Evolutionary conservation across 2,113 vertebrate species (phyloP).

Genomic region (Falco punctatus): DNA sequence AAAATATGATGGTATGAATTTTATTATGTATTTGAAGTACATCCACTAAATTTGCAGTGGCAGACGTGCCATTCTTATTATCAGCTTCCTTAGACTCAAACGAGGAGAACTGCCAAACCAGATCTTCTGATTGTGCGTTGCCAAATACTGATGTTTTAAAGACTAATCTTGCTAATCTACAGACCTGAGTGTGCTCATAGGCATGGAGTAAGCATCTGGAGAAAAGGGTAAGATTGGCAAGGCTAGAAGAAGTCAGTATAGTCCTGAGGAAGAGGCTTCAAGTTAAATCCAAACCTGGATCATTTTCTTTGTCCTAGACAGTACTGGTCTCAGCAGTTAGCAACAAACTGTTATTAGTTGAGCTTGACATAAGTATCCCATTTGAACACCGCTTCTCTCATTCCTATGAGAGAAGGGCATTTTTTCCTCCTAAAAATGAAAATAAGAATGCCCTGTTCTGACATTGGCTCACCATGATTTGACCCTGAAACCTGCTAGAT

Average conservation of each 20-base stretch:
- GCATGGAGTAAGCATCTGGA: background rate
- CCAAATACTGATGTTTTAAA: background rate
- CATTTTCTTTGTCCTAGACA: background rate
- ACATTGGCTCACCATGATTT: background rate
- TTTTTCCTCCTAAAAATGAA: background rate
- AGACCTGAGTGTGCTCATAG: background rate
- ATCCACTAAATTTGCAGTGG: background rate
- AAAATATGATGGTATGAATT: background rate
- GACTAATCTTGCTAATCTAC: background rate
- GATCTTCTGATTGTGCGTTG: background rate
- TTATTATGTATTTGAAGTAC: background rate
- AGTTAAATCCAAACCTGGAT: background rate
- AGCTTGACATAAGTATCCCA: background rate
- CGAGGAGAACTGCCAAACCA: background rate
- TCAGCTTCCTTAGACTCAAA: background rate
- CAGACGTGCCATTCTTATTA: background rate
- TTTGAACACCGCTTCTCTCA: background rate
- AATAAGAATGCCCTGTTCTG: background rate
- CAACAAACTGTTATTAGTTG: background rate
- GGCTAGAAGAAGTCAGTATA: background rate
- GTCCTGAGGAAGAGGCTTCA: background rate
- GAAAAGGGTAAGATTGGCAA: background rate
- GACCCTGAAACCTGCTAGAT: background rate
- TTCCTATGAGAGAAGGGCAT: background rate
- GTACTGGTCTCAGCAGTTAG: background rate